A percentile compares a stretch with the other conserved stretches of the same genome.
phyloP scores from a whole-genome alignment of 2,113 vertebrate species.

The Chunga burmeisteri region DNA sequence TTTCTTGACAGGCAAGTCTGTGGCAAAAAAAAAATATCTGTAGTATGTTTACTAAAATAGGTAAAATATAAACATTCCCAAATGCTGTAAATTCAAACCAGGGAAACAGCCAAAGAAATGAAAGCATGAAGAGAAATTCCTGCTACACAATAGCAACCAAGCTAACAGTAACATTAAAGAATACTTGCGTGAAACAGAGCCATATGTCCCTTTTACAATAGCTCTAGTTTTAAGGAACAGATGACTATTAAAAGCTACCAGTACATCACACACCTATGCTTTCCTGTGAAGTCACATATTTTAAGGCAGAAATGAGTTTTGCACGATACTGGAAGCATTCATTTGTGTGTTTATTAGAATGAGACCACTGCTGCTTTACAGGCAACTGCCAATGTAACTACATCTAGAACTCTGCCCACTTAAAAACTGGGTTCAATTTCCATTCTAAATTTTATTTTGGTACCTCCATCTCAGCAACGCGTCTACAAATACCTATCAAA shows the following conservation, averaged over 20 bases:
- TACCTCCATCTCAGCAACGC: background rate
- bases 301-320: background rate
- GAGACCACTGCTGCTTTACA: background rate
- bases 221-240: background rate
- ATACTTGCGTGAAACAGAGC: background rate
- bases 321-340: background rate
- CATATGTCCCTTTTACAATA: background rate
- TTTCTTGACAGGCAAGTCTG: background rate
- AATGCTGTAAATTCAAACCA: background rate
- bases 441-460: constrained; percentile 10
- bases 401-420: background rate
- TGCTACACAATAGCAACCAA: background rate
- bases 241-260: background rate
- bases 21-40: background rate
- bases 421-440: background rate
- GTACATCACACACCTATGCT: background rate
- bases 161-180: background rate
- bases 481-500: constrained; percentile 2
- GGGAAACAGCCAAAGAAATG: background rate
- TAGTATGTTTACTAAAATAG: background rate
- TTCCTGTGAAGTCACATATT: constrained; percentile 1
- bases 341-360: background rate
- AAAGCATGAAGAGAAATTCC: background rate
- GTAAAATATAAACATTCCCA: background rate
- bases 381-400: background rate